phyloP scores from a whole-genome alignment of 2,797 vertebrate species.

The Poeciliopsis infans region DNA sequence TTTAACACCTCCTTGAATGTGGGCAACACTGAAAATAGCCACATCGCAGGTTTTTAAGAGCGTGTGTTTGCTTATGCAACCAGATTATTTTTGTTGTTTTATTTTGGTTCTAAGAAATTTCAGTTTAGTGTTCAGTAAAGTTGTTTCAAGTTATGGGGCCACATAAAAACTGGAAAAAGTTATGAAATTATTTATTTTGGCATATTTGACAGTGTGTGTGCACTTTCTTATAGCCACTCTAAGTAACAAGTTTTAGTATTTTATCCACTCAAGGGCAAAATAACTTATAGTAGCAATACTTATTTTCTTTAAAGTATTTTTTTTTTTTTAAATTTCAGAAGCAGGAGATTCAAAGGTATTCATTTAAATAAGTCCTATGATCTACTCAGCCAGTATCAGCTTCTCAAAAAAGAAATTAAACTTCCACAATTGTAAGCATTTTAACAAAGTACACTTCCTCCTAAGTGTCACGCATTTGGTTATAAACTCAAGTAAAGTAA shows the following conservation, averaged over 20 bases:
- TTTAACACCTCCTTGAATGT: not conserved
- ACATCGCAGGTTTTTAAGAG: not conserved
- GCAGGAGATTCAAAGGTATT: not conserved
- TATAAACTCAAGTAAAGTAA: not conserved
- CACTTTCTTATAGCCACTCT: not conserved
- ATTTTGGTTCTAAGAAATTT: not conserved
- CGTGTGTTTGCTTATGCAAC: not conserved
- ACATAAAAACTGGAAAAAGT: constrained; percentile 1
- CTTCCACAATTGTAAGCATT: not conserved
- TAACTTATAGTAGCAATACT: not conserved
- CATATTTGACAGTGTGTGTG: not conserved
- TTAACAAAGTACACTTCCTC: not conserved
- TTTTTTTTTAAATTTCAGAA: not conserved
- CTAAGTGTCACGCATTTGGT: not conserved
- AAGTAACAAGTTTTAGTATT: not conserved
- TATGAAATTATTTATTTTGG: not conserved
- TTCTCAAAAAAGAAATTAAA: not conserved
- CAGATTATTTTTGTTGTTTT: not conserved
- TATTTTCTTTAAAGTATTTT: not conserved
- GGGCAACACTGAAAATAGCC: not conserved
- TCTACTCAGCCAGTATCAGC: not conserved
- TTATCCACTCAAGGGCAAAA: not conserved
- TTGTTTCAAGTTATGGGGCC: not conserved
- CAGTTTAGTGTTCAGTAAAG: not conserved
- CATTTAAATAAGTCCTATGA: not conserved